phyloP scores from a whole-genome alignment of 2,888 invertebrate genomes.

The Lochmaea crataegi region DNA sequence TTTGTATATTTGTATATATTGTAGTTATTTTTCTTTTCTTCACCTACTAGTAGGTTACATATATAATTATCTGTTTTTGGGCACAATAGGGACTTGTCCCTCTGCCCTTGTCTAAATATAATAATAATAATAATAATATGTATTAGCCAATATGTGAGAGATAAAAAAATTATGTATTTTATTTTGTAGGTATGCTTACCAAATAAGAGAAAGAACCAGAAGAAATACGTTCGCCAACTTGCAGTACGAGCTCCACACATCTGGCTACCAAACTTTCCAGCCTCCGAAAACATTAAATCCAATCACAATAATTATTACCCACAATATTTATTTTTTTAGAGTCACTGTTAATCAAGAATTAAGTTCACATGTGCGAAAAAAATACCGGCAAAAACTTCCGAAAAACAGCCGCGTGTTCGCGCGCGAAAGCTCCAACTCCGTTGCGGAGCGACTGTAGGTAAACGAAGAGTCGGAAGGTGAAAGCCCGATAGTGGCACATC shows the following conservation, averaged over 20 bases:
- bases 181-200: constrained; percentile 53
- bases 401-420: constrained; percentile 7
- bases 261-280: constrained; percentile 27
- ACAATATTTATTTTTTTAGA: background rate
- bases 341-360: background rate
- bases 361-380: background rate
- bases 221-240: constrained; percentile 51
- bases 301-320: background rate
- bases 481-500: constrained; percentile 31
- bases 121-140: too few species aligned
- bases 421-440: constrained; percentile 14
- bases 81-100: too few species aligned
- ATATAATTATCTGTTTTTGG: too few species aligned
- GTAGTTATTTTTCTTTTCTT: too few species aligned
- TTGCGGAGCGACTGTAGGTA: constrained; percentile 34
- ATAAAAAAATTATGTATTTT: background rate
- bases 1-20: too few species aligned
- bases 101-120: too few species aligned
- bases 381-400: background rate
- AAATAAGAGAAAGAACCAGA: constrained; percentile 55
- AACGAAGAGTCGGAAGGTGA: constrained; percentile 43
- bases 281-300: constrained; percentile 2
- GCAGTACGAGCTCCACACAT: constrained; percentile 53
- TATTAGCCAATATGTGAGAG: background rate
- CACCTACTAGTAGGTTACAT: too few species aligned